Evolutionary conservation across 2,113 vertebrate genomes (phyloP), one percentile per base, ranked within the genome.

Genomic region (Tachycineta bicolor): DNA sequence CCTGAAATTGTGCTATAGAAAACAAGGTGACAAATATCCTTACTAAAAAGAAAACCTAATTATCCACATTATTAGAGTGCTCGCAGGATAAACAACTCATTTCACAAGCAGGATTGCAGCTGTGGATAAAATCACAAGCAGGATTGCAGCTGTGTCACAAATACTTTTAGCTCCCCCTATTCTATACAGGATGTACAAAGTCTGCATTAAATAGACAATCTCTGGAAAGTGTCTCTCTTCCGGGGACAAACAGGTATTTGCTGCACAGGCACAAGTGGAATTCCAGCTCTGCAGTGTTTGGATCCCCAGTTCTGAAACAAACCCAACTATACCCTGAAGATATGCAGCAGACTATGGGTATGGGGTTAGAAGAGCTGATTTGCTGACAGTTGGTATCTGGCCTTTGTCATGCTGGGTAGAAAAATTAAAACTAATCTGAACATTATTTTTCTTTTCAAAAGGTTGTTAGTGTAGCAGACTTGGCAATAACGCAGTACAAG

Each of bases 261-360:
- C 44, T 80, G 24, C 50, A 62, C 25, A 76, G 71, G 17, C 2
- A 44, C 0, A 2, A n/a, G 49, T 16, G 79, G 43, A 90, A 55
- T 12, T 58, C 17, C n/a, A 74, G 26, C 41, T 81, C 59, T 68
- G 58, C 59, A 69, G 26, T n/a, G 31, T 24, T 75, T 49, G 68
- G n/a, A 70, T n/a, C 22, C 6, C 15, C 22, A 55, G 47, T 33
- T 90, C 34, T 13, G 10, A 85, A 87, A 67, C 15, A 70, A 68
- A 59, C 37, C 23, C 12, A 63, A 10, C 17, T 10, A 24, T 9
- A 44, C n/a, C 70, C 75, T 58, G 50, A 80, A 84, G 19, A 64
- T 2, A 34, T 0, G 10, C 60, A 64, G 11, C 4, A 14, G 14
- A 64, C 28, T 10, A 6, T 4, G 14, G 34, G 34, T 10, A 6